phyloP scores from a whole-genome alignment of 2,113 vertebrate species.

The Microtus oregoni region DNA sequence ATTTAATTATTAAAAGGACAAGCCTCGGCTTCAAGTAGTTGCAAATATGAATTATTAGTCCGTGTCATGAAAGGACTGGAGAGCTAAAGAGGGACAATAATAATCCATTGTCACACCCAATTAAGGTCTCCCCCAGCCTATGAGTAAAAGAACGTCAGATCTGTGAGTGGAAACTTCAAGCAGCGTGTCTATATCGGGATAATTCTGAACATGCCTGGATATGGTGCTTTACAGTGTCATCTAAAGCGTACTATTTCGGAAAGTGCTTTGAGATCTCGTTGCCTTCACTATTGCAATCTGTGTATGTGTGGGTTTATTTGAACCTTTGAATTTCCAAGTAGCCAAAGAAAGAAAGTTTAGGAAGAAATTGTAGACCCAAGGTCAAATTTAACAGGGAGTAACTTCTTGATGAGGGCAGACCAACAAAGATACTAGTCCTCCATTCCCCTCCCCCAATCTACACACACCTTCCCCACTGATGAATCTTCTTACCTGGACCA shows the following conservation, averaged over 20 bases:
- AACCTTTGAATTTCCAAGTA: constrained; percentile 36
- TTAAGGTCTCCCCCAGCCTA: constrained; percentile 4
- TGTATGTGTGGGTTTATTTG: background rate
- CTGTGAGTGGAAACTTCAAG: background rate
- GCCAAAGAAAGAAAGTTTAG: background rate
- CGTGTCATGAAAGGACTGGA: constrained; percentile 20
- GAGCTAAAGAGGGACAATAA: background rate
- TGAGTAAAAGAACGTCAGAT: background rate
- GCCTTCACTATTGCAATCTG: background rate
- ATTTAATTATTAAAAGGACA: constrained; percentile 68
- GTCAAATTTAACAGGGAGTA: background rate
- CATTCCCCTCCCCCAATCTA: no score
- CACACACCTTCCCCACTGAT: background rate
- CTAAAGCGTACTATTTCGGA: background rate
- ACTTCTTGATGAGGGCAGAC: background rate
- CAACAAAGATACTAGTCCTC: background rate
- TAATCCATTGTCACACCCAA: background rate
- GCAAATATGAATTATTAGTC: constrained; percentile 45
- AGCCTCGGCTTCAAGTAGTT: constrained; percentile 53
- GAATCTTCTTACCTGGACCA: constrained; percentile 59
- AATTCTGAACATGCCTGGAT: background rate
- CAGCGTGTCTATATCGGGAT: background rate
- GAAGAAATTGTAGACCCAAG: constrained; percentile 26
- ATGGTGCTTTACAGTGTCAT: background rate
- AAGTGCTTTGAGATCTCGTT: constrained; percentile 22